Percentiles rank a stretch among this genome's conserved stretches.
Evolutionary conservation across 1,140 invertebrate genomes (phyloP).

Genomic region (Heliothis subflexa): DNA sequence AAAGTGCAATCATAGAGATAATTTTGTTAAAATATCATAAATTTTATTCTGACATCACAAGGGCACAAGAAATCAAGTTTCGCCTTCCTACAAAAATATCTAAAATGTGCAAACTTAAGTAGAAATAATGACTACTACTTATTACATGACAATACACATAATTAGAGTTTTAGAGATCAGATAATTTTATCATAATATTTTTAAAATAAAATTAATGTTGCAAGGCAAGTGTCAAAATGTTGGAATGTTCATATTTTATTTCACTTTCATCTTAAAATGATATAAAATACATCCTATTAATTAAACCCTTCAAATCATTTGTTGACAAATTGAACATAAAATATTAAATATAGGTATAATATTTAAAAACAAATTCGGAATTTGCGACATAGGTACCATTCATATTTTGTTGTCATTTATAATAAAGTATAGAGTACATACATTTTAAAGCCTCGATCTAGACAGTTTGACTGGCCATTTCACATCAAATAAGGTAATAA

Average conservation of each 20-base stretch:
- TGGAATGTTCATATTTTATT: slow-evolving; percentile 41
- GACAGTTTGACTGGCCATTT: not conserved
- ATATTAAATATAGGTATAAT: not conserved
- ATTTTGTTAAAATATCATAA: slow-evolving; percentile 25
- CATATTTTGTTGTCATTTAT: not conserved
- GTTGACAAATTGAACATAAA: not conserved
- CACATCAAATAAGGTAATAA: not conserved
- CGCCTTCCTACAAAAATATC: slow-evolving; percentile 12
- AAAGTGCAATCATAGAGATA: slow-evolving; percentile 18
- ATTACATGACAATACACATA: slow-evolving; percentile 12
- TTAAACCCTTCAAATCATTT: not conserved
- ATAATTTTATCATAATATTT: slow-evolving; percentile 36
- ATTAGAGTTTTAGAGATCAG: slow-evolving; percentile 51
- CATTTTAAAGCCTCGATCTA: not conserved
- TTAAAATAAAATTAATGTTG: not conserved
- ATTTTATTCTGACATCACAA: slow-evolving; percentile 31
- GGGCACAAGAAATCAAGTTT: slow-evolving; percentile 2
- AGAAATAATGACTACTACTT: slow-evolving; percentile 2
- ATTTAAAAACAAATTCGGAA: not conserved
- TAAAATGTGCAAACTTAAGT: slow-evolving; percentile 8
- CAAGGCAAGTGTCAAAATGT: not conserved
- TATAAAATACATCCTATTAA: slow-evolving; percentile 2
- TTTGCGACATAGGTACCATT: not conserved
- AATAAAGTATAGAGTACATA: not conserved
- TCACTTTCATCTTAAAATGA: slow-evolving; percentile 42